Evolutionary conservation across 2,113 vertebrate genomes (phyloP).

Genomic region (Tautogolabrus adspersus): DNA sequence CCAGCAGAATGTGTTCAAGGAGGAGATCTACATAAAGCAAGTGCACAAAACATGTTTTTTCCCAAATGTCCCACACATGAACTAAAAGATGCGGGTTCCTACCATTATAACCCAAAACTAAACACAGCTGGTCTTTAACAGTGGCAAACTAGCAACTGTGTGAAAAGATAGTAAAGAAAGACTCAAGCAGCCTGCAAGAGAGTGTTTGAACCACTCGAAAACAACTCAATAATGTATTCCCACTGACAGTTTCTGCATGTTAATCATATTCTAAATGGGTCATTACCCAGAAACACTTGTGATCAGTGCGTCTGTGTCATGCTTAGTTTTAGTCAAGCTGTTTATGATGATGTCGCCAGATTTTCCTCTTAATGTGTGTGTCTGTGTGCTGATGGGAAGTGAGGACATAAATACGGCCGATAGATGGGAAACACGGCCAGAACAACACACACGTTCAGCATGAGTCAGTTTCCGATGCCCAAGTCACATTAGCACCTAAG

Average conservation of each 20-base stretch:
- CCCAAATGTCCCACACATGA: no score
- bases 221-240: slow-evolving; percentile 58
- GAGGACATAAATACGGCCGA: slow-evolving; percentile 30
- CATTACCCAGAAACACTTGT: slow-evolving; percentile 51
- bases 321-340: slow-evolving; percentile 30
- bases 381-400: slow-evolving; percentile 39
- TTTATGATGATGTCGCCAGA: slow-evolving; percentile 28
- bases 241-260: slow-evolving; percentile 43
- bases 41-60: no score
- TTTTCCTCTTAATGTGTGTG: slow-evolving; percentile 1
- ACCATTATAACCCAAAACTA: background rate
- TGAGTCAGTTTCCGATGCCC: slow-evolving; percentile 53
- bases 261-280: slow-evolving; percentile 54
- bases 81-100: background rate
- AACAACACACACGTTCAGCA: slow-evolving; percentile 20
- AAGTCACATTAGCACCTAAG: slow-evolving; percentile 7
- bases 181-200: slow-evolving; percentile 28
- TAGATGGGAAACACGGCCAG: slow-evolving; percentile 36
- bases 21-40: no score
- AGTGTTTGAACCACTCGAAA: slow-evolving; percentile 52
- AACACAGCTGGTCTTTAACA: background rate
- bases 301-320: slow-evolving; percentile 35
- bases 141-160: background rate
- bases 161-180: slow-evolving; percentile 7
- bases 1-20: no score